phyloP scores from a whole-genome alignment of 2,113 vertebrate genomes.

The Heterochromis multidens region DNA sequence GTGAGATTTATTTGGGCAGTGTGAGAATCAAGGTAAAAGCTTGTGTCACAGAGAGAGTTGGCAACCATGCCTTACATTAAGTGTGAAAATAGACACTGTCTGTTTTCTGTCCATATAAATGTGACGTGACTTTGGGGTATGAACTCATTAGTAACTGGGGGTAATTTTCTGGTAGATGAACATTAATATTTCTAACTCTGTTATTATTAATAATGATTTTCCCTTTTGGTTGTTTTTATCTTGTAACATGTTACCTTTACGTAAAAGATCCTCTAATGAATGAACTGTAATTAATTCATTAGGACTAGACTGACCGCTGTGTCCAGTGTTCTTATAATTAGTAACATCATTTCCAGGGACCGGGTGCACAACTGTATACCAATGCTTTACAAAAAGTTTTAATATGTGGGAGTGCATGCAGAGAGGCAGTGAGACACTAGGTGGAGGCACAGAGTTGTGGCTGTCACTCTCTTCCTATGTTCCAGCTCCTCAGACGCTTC shows the following conservation, averaged over 20 bases:
- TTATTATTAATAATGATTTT: not conserved
- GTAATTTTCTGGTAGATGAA: not conserved
- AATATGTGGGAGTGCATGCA: not conserved
- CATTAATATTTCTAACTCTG: not conserved
- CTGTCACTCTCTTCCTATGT: not conserved
- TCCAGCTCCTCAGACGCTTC: not conserved
- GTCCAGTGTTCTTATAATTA: not conserved
- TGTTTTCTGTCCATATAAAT: not conserved
- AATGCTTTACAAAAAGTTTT: not conserved
- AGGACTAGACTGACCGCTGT: not conserved
- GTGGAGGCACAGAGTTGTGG: constrained; percentile 39
- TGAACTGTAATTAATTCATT: not conserved
- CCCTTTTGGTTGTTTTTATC: not conserved
- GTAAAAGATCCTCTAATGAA: not conserved
- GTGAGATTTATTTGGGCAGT: not conserved
- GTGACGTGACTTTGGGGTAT: not conserved
- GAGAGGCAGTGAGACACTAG: constrained; percentile 39
- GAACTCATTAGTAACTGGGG: not conserved
- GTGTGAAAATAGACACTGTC: not conserved
- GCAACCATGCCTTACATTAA: not conserved
- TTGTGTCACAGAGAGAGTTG: not conserved
- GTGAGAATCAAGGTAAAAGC: not conserved
- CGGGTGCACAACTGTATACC: not conserved
- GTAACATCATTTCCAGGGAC: not conserved
- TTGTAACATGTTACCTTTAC: not conserved